phyloP scores from a whole-genome alignment of 2,113 vertebrate genomes.

The Cheilinus undulatus region DNA sequence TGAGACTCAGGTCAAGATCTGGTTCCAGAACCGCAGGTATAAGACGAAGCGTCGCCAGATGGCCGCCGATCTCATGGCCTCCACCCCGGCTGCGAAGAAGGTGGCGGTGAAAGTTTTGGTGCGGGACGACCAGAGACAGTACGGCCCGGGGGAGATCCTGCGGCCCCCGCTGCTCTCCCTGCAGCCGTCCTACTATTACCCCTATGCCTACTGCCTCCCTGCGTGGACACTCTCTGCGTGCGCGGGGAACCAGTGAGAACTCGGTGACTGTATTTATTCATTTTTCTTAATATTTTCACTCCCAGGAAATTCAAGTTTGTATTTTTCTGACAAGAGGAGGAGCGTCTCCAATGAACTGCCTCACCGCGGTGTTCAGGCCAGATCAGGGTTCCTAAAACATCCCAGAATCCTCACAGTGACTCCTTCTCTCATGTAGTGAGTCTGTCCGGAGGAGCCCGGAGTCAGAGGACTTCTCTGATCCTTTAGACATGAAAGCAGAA shows the following conservation, averaged over 20 bases:
- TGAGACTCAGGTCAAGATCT: constrained; percentile 99
- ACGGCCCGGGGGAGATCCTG: constrained; percentile 93
- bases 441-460: background rate
- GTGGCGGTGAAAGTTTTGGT: constrained; percentile 98
- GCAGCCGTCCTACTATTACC: constrained; percentile 94
- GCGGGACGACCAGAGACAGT: constrained; percentile 98
- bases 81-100: constrained; percentile 94
- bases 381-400: background rate
- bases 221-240: constrained; percentile 95
- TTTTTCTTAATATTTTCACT: constrained; percentile 54
- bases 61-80: constrained; percentile 94
- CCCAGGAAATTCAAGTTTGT: constrained; percentile 49
- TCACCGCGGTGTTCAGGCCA: constrained; percentile 82
- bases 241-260: constrained; percentile 83
- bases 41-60: constrained; percentile 98
- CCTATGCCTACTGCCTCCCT: constrained; percentile 95
- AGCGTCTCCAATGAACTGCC: constrained; percentile 65
- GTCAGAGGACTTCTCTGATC: constrained; percentile 6
- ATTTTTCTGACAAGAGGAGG: constrained; percentile 57
- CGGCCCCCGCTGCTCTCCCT: constrained; percentile 91
- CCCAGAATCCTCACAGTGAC: background rate
- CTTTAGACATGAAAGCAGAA: constrained; percentile 18
- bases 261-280: constrained; percentile 71
- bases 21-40: constrained; percentile 99
- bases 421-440: constrained; percentile 1